phyloP scores from a whole-genome alignment of 2,888 invertebrate genomes.

The Eristalinus aeneus region DNA sequence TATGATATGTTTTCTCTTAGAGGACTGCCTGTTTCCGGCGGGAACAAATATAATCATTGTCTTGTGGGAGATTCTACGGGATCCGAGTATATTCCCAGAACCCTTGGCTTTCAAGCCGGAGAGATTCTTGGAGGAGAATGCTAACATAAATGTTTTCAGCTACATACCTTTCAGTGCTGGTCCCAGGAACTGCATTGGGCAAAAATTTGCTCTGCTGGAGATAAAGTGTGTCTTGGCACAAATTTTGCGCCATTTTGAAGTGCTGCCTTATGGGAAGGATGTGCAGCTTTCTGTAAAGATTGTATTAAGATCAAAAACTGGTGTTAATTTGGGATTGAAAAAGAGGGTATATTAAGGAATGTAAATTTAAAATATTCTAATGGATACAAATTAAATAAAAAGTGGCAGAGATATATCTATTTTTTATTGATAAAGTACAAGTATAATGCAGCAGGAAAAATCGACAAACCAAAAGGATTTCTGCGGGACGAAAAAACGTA shows the following conservation, averaged over 20 bases:
- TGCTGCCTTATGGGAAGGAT: conserved; percentile 75
- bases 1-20: conserved; percentile 8
- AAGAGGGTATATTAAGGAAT: conserved; percentile 69
- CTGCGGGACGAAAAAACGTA: too few species aligned
- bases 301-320: conserved; percentile 77
- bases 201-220: conserved; percentile 77
- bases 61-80: conserved; percentile 76
- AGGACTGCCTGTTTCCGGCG: conserved; percentile 74
- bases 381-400: neutral
- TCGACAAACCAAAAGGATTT: too few species aligned
- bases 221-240: conserved; percentile 76
- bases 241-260: conserved; percentile 75
- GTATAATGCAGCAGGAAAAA: too few species aligned
- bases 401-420: neutral
- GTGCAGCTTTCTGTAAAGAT: conserved; percentile 76
- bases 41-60: conserved; percentile 76
- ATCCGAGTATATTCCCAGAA: conserved; percentile 74
- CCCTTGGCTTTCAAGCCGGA: conserved; percentile 77
- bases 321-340: conserved; percentile 76
- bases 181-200: conserved; percentile 82
- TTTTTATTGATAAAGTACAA: too few species aligned
- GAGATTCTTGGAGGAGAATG: conserved; percentile 80
- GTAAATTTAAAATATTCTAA: neutral
- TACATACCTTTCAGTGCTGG: conserved; percentile 79
- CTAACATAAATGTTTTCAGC: conserved; percentile 71